These are phyloP conservation scores for Spilosoma lubricipeda DNA, from an alignment of 2,888 invertebrate species.

Conservation along the genomic window DNA sequence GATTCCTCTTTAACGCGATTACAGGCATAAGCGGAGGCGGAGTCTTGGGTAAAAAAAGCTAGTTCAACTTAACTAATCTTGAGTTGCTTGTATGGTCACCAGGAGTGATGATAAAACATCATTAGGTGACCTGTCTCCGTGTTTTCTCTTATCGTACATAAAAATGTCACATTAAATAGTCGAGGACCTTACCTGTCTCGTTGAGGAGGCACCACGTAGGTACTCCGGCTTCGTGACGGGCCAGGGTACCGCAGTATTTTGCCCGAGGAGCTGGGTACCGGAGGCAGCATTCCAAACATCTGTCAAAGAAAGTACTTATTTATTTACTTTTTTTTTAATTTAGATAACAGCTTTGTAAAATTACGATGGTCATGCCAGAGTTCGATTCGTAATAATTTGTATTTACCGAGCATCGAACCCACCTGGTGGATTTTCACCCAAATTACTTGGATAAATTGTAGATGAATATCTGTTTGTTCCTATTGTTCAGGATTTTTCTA, in stretches of 20 bases:
- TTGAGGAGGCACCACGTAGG: slow-evolving; percentile 81
- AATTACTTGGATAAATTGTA: too few relatives aligned
- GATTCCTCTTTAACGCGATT: too few relatives aligned
- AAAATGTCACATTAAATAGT: not conserved
- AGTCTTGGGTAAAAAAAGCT: too few relatives aligned
- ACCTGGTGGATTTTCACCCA: too few relatives aligned
- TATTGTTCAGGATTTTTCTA: not conserved
- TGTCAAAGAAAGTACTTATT: slow-evolving; percentile 40
- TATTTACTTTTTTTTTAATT: not conserved
- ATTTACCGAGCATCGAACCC: too few relatives aligned
- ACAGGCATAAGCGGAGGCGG: too few relatives aligned
- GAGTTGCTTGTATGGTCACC: not conserved
- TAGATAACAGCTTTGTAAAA: too few relatives aligned
- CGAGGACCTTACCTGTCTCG: slow-evolving; percentile 68
- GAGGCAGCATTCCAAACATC: slow-evolving; percentile 82
- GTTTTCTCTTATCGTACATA: not conserved
- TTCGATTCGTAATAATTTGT: not conserved
- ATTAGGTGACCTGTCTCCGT: too few relatives aligned
- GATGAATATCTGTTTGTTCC: too few relatives aligned
- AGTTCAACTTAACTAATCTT: too few relatives aligned
- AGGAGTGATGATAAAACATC: too few relatives aligned
- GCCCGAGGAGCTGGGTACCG: slow-evolving; percentile 76
- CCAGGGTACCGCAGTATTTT: slow-evolving; percentile 81
- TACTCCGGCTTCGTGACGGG: slow-evolving; percentile 71
- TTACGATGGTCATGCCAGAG: not conserved